Percentiles rank a stretch among this genome's conserved stretches.
These are phyloP conservation scores for Brassicogethes aeneus DNA, from an alignment of 2,888 invertebrate species.

Conservation along the genomic window DNA sequence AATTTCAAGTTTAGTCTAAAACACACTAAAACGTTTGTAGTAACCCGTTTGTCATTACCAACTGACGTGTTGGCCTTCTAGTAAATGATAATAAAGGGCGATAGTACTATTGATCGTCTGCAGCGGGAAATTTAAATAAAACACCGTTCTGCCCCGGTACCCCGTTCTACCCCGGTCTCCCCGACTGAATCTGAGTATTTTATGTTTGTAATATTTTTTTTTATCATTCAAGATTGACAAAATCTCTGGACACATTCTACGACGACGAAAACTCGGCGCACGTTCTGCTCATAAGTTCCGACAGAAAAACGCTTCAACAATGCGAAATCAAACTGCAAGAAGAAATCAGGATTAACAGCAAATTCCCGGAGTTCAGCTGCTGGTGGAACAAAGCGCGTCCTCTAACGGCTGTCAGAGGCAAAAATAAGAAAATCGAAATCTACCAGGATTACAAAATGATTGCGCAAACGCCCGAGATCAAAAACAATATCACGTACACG, in stretches of 20 bases:
- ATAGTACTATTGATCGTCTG: too few species aligned
- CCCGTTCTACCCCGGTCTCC: too few species aligned
- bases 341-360: conserved; percentile 16
- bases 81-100: too few species aligned
- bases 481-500: conserved; percentile 23
- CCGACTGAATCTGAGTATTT: too few species aligned
- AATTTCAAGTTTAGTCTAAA: too few species aligned
- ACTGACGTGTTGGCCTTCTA: too few species aligned
- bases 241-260: conserved; percentile 31
- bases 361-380: conserved; percentile 22
- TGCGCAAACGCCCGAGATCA: conserved; percentile 23
- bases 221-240: conserved; percentile 21
- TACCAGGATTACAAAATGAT: conserved; percentile 25
- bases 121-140: too few species aligned
- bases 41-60: too few species aligned
- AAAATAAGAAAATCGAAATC: conserved; percentile 26
- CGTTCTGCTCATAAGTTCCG: conserved; percentile 30
- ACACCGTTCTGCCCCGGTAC: too few species aligned
- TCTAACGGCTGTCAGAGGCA: conserved; percentile 19
- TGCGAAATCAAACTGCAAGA: conserved; percentile 28
- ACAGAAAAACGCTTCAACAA: conserved; percentile 30
- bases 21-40: too few species aligned
- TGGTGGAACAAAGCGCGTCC: conserved; percentile 23
- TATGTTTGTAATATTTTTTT: neutral
- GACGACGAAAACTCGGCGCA: conserved; percentile 28